Evolutionary conservation across 2,113 vertebrate species (phyloP), one percentile per base, ranked within the genome.

Genomic region (Trogon surrucura): DNA sequence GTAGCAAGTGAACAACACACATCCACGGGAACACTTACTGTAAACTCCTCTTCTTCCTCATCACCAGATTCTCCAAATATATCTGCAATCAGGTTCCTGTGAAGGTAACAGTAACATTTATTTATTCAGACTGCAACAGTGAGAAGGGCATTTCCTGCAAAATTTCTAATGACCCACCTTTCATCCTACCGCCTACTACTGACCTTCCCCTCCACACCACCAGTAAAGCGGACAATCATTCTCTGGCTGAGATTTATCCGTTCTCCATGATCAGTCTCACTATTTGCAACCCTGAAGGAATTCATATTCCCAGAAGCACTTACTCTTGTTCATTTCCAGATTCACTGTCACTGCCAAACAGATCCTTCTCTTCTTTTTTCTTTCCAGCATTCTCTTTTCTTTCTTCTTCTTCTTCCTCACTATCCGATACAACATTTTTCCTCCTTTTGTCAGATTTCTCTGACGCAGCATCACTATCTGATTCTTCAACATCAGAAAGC

Each of bases 31-130:
- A 82, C 73, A 97, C 98, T 97, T 97, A 99, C 99, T 13, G 99
- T 99, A 97, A 99, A 99, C 97, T 99, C 99, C 91, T 99, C 99
- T 79, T 98, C 99, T 61, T 99, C 99, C 95, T 99, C 99, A 95
- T 99, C 99, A 54, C 99, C 99, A 44, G 99, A 99, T 97, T 99
- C 99, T 73, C 99, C 99, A 92, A 99, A 99, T 97, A 99, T 99
- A 96, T 99, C 99, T 41, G 99, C 99, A 45, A 99, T 99, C 97
- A 99, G 98, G 95, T 99, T 99, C 98, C 99, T 99, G 96, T 18
- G 85, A 89, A 89, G 80, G 18, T 82, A 95, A 86, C 15, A 82
- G 30, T 19, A 86, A 86, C 30, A 80, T 79, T 95, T 70, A 79
- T 41, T 36, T 83, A 13, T 62, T 23, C 54, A 54, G 15, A 85